Base-by-base conservation (phyloP, 1,140 invertebrate genomes). In the Drosophila seguyi region DNA sequence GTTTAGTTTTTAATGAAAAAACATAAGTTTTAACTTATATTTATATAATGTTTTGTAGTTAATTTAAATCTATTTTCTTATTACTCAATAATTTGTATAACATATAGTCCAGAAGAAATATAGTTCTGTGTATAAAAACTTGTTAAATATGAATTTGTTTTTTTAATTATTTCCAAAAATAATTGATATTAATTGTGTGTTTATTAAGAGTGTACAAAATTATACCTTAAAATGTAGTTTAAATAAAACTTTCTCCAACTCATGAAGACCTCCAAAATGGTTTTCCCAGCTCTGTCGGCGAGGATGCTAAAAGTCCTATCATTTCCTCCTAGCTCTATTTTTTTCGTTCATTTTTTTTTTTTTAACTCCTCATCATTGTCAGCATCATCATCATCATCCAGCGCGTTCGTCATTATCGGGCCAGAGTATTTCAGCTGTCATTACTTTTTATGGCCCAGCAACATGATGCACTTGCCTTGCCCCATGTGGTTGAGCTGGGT, bases 391-490 rank as follows among this genome's bases (percentile, higher is more conserved):
- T 39, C 38, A 47, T 39, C 60, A 25, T 47, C 18, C 38, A 42
- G 45, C 22, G 65, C 29, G 62, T 87, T 75, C 75, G 55, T 86
- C 83, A 86, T 82, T 87, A 86, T 86, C 75, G 83, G 41, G 79
- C 69, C 61, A 53, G 66, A 50, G 75, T 74, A 79, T 60, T 75
- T 75, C 69, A 81, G 83, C 77, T 88, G 85, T 81, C 84, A 84
- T 88, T 84, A 88, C 80, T 90, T 88, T 84, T 88, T 88, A 88
- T 90, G 84, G 59, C 55, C 61, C 68, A 78, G 59, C 84, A 86
- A 79, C 78, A 86, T 86, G 78, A 86, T 86, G 82, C 82, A 86
- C 78, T 87, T 79, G 71, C 69, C 53, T 36, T 39, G 63, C 75
- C 80, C 55, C 75, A 75, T 75, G 78, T 81, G 78, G 78, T 60